Evolutionary conservation across 2,113 vertebrate species (phyloP), one percentile per base, ranked within the genome.

Genomic region (Ochotona curzoniae): DNA sequence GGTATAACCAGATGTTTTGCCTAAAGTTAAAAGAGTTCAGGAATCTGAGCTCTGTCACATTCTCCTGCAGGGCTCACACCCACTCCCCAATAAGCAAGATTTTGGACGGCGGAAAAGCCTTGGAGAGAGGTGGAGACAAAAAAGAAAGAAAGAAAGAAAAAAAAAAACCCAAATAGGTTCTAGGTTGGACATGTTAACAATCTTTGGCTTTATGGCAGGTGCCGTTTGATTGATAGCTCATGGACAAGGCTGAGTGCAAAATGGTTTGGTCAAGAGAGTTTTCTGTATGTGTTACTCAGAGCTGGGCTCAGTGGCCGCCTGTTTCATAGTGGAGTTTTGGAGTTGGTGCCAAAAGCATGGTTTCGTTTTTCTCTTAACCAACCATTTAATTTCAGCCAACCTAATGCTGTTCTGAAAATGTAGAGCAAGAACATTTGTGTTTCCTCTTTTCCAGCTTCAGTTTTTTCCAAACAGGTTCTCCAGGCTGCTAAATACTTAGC

Each of bases 1-100:
- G 91, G 38, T 83, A 78, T 92, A 91, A 75, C 89, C 95, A 96
- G 93, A 95, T 95, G 95, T 97, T 96, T 96, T 95, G 74, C 84
- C 87, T 96, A 38, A 93, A 94, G 91, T 93, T 94, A 89, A 95
- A 95, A 90, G 90, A 95, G 71, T 93, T 94, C 93, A 90, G 70
- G 86, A 96, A 89, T 96, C 64, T 93, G 84, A 93, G 89, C 51
- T 90, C 84, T 88, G 51, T 83, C 49, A 69, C 11, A 66, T 23
- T 54, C 20, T 25, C 79, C 38, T 60, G 66, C 28, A 47, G 61
- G 51, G 25, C 17, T 51, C 35, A 25, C 15, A 47, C 17, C 7
- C 3, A 23, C 28, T 26, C 25, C 54, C 32, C 54, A 85, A 28
- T 73, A 94, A 91, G 49, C 38, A 26, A 60, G 47, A 57, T 92